Base-by-base conservation (phyloP, 2,888 invertebrate genomes). In the Phaonia tiefii region DNA sequence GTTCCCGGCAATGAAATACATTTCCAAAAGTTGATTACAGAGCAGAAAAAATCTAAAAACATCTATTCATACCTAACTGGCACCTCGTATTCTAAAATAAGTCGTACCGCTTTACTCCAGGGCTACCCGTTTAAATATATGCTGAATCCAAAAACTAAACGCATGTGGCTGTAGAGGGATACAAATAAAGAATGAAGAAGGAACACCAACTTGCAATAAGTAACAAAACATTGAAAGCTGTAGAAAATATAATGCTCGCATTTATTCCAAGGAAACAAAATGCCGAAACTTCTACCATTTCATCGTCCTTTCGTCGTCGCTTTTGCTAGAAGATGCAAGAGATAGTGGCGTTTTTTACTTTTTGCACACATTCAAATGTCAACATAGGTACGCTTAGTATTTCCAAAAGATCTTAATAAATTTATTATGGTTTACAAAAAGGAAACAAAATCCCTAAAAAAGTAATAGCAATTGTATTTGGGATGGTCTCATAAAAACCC, bases 381-480 rank as follows among this genome's bases (percentile, higher is more conserved):
- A 56, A 25, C 58, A 56, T 20, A 42, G 42, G 54, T 54, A 54
- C 39, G 39, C 37, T 37, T 69, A 17, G 42, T 56, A 44, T 44
- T 46, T 74, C 39, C 74, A 74, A 66, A 65, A 74, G 42, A 74
- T 66, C 51, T 70, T 44, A 58, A 70, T 46, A 58, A 70, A 58
- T 70, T 58, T 70, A 44, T 70, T 70, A 58, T 70, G 44, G 39
- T 60, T 31, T 31, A 8, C 3, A 31, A 60, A 70, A 15, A 54
- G 25, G 15, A 37, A 15, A 42, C 8, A 22, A 65, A 44, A 26
- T 17, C 17, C 0, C 26, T 31, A 31, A 58, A 31, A 65, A n/a
- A 25, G 2, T 51, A 1, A 15, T 20, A 10, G 46, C 22, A 51
- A 1, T 17, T 20, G 51, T 2, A 51, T 8, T n/a, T 10, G 8